Base-by-base conservation (phyloP, 2,113 vertebrate genomes). In the Oryctolagus cuniculus region DNA sequence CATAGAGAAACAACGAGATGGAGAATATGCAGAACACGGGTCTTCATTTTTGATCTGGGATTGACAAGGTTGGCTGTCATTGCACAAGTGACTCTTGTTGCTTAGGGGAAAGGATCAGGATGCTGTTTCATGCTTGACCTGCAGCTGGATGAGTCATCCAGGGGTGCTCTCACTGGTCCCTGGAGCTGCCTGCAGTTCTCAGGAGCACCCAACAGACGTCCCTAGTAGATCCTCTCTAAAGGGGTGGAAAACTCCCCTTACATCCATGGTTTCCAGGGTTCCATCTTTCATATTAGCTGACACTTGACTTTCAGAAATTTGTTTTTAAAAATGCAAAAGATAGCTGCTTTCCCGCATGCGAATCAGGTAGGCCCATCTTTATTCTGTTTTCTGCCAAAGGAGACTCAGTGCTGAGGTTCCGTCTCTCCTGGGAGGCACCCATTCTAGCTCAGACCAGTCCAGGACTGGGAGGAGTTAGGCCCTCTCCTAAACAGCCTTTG, bases 1-100 rank as follows among this genome's bases (percentile, higher is more conserved):
- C 25, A 12, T 27, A 27, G 78, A 83, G 25, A 53, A 69, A 55
- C 11, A 12, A 25, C 0, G 34, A 29, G 17, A 19, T 11, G n/a
- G 21, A 36, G 53, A 44, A 34, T 10, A 9, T 2, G 25, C 2
- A 4, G 22, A 44, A 11, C 25, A 2, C 5, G 51, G 5, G 3
- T 91, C 24, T 89, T 89, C 2, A 10, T 27, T 49, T 55, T 29
- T 49, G 13, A 44, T 66, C 75, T 8, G 24, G 17, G 38, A 36
- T 1, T 58, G 49, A 74, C 44, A 25, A 13, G 44, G 44, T 64
- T 17, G 34, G 27, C 16, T 61, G 24, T 5, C 19, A 6, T 44
- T 27, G 29, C n/a, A 19, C 34, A 24, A 55, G 49, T 7, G 5
- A 64, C n/a, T 51, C 49, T 27, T 61, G 5, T 63, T 82, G 29